phyloP scores from a whole-genome alignment of 2,113 vertebrate genomes.

The Neotoma lepida region DNA sequence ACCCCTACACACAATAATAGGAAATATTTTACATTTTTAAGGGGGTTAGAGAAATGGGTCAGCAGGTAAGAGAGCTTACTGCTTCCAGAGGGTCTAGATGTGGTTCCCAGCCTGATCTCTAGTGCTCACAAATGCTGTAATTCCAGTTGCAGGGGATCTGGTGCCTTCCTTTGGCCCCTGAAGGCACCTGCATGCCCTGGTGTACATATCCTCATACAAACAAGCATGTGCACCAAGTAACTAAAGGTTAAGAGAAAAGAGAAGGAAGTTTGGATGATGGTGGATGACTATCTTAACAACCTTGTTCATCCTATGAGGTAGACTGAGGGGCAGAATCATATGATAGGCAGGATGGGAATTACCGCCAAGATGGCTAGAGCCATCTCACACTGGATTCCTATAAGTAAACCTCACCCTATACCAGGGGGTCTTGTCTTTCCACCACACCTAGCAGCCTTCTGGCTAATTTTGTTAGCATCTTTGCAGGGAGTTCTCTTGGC shows the following conservation, averaged over 20 bases:
- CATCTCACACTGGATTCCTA: neutral
- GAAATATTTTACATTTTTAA: neutral
- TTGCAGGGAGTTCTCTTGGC: neutral
- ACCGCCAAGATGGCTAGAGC: neutral
- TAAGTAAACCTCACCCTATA: neutral
- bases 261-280: neutral
- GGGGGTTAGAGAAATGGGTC: neutral
- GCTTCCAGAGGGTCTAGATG: neutral
- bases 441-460: neutral
- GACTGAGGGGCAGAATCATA: neutral
- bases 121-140: neutral
- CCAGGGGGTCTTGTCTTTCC: neutral
- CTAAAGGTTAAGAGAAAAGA: neutral
- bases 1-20: neutral
- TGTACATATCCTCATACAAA: neutral
- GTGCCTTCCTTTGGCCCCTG: neutral
- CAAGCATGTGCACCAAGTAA: neutral
- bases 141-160: neutral
- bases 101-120: neutral
- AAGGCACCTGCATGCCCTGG: neutral
- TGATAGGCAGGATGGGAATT: neutral
- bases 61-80: neutral
- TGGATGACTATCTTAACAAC: neutral
- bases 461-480: neutral
- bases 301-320: neutral